Base-by-base conservation (phyloP, 1,140 invertebrate species). In the Drosophila pseudoananassae region DNA sequence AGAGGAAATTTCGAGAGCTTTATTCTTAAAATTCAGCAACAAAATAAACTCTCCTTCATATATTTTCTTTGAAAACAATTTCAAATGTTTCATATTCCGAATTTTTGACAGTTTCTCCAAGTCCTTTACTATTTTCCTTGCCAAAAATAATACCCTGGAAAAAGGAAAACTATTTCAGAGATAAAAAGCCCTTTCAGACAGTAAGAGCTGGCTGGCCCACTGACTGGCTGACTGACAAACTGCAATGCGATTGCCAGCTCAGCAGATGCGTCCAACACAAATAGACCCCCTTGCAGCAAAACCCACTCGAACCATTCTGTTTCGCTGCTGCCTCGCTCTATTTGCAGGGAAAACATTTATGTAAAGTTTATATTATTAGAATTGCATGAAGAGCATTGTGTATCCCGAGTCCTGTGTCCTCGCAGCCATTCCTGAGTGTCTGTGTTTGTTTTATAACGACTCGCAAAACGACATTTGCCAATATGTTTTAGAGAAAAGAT, bases 261-360 rank as follows among this genome's bases (percentile, higher is more conserved):
- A 82, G 57, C 74, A 76, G 61, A 69, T 76, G 74, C 54, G 65
- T 58, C 60, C 70, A 64, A 38, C 45, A 17, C 51, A 49, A 46
- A 65, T 38, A 47, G 31, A 68, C 47, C 38, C 38, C 12, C 38
- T 14, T 33, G 20, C 27, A 45, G 43, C 38, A 36, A 7, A 33
- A 38, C 46, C 38, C 53, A 56, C 50, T 50, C 46, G 17, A 65
- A 47, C 63, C 63, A 64, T 65, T 72, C 68, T 53, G 63, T 56
- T 69, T 56, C 64, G 51, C 64, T 56, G 51, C 64, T 56, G 66
- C 50, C 69, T 47, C 20, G 52, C 76, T 74, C 49, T 81, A 75
- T 85, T 87, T 87, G 82, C 82, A 57, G 69, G 80, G 81, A 85
- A 68, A 85, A 85, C 82, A 85, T 85, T 85, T 88, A 85, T 82